Evolutionary conservation across 2,113 vertebrate genomes (phyloP), one percentile per base, ranked within the genome.

Genomic region (Oncorhynchus gorbuscha): DNA sequence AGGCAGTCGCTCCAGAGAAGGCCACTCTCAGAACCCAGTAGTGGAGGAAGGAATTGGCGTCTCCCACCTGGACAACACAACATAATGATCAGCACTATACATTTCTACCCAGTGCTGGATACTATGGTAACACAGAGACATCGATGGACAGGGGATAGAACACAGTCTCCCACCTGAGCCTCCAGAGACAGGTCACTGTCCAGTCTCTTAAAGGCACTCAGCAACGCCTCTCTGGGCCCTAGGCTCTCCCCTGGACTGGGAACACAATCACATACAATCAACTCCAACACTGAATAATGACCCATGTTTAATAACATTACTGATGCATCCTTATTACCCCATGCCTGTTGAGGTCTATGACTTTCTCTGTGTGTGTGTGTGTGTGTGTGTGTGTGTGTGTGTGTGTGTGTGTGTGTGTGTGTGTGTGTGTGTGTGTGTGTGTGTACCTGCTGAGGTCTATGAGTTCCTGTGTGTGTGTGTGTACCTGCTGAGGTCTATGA

Each of bases 171-270:
- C 9, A 98, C 97, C 93, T 98, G 97, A 87, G 98, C 98, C 87
- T 99, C 98, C 76, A 99, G 90, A 55, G 97, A 99, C 71, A 99
- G 95, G 89, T 99, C 97, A 84, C 92, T 99, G 89, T 99, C 98
- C 72, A 99, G 94, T 83, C 97, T 95, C 91, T 99, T 99, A 84
- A 99, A 99, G 65, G 98, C 96, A 73, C 93, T 98, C 87, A 96
- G 88, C 83, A 99, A 85, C 13, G 97, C 97, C 87, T 99, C 97
- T 3, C 91, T 93, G 5, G 97, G 95, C 80, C 97, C 97, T 30
- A 94, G 94, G 55, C 93, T 92, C 73, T 98, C 97, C 1, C 96
- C 97, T 1, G 93, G 93, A 26, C 92, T 92, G 77, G 51, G 72
- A 79, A 39, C 20, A 76, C 9, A 79, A 58, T 13, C 16, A 76